Conservation (phyloP, 2,797 vertebrate species). For the Selene dorsalis region DNA sequence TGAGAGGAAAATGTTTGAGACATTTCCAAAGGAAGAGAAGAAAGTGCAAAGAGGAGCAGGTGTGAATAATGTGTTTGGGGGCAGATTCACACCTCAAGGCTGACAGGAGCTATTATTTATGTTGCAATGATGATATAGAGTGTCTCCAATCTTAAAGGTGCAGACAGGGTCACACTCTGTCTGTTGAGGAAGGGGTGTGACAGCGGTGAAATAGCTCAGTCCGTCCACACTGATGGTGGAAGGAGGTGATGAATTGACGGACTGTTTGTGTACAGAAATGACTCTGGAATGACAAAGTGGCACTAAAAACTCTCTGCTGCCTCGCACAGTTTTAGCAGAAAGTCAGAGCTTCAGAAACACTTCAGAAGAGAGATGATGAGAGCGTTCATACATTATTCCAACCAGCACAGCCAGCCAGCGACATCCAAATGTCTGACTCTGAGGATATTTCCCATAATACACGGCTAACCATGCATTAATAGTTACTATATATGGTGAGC, state of each 20-base stretch:
- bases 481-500: not conserved
- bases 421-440: not conserved
- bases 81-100: slow-evolving; percentile 24
- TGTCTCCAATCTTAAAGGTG: not conserved
- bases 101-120: slow-evolving; percentile 43
- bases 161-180: slow-evolving; percentile 6
- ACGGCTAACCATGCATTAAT: not conserved
- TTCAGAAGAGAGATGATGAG: not conserved
- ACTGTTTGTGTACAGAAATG: not conserved
- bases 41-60: slow-evolving; percentile 16
- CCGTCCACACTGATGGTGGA: not conserved
- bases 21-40: not conserved
- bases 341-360: not conserved
- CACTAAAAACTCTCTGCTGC: not conserved
- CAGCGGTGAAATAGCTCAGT: not conserved
- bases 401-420: not conserved
- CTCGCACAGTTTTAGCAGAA: not conserved
- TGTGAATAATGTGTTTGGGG: slow-evolving; percentile 41
- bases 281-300: not conserved
- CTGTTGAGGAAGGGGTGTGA: not conserved
- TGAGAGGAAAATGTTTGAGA: not conserved
- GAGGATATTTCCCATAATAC: not conserved
- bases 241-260: not conserved
- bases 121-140: slow-evolving; percentile 22
- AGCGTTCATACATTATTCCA: not conserved